phyloP scores from a whole-genome alignment of 2,797 vertebrate species.

The Menidia menidia region DNA sequence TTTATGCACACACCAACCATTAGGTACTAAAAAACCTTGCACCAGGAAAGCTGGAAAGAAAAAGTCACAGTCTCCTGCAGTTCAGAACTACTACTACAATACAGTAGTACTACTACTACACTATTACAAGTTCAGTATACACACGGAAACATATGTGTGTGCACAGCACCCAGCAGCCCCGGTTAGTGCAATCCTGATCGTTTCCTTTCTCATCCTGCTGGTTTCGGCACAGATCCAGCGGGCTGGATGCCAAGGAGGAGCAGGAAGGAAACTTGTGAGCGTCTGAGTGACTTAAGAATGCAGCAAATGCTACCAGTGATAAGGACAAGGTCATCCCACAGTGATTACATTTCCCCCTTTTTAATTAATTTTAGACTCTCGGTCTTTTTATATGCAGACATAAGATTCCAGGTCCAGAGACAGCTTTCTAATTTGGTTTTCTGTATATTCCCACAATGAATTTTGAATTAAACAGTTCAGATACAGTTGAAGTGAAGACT shows the following conservation, averaged over 20 bases:
- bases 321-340: constrained; percentile 11
- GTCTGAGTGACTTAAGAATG: constrained; percentile 59
- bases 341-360: neutral
- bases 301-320: constrained; percentile 29
- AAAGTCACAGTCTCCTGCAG: constrained; percentile 6
- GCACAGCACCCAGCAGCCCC: constrained; percentile 39
- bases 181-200: constrained; percentile 59
- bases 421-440: too few relatives aligned
- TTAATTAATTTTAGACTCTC: too few relatives aligned
- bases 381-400: too few relatives aligned
- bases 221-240: constrained; percentile 43
- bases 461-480: too few relatives aligned
- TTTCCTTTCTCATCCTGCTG: constrained; percentile 62
- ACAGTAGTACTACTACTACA: neutral
- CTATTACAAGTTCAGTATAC: neutral
- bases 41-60: constrained; percentile 12
- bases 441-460: too few relatives aligned
- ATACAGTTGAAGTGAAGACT: too few relatives aligned
- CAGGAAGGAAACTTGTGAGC: constrained; percentile 57
- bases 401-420: too few relatives aligned
- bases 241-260: constrained; percentile 63
- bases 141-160: constrained; percentile 5
- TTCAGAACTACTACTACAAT: neutral
- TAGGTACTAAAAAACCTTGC: constrained; percentile 7
- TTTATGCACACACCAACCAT: neutral